Conservation (phyloP, 2,888 invertebrate species). For the Pollenia amentaria region DNA sequence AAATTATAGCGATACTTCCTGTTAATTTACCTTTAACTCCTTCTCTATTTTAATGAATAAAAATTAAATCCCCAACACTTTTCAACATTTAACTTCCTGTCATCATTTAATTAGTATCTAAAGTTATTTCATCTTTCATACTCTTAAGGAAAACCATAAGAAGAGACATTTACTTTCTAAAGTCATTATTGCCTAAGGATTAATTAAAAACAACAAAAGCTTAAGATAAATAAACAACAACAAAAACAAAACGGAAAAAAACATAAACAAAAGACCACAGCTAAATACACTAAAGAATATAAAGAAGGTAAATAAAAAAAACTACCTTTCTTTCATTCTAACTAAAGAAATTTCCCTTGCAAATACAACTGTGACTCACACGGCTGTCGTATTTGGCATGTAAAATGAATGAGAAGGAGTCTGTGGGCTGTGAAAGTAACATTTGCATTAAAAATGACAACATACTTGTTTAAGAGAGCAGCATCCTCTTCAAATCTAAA, state of each 20-base stretch:
- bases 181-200: constrained; percentile 59
- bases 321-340: neutral
- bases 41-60: too few species aligned
- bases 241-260: constrained; percentile 14
- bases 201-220: constrained; percentile 68
- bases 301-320: neutral
- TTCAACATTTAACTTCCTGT: constrained; percentile 56
- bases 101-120: constrained; percentile 69
- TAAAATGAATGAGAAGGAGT: neutral
- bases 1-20: too few species aligned
- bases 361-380: neutral
- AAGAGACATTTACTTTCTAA: constrained; percentile 35
- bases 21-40: too few species aligned
- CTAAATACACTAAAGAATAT: constrained; percentile 19
- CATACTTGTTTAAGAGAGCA: constrained; percentile 58
- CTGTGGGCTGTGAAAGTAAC: constrained; percentile 27
- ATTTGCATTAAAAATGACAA: constrained; percentile 51
- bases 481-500: constrained; percentile 69
- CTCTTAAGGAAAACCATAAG: constrained; percentile 31
- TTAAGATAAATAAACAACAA: constrained; percentile 51
- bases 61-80: neutral
- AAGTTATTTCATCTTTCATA: constrained; percentile 10
- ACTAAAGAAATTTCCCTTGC: neutral
- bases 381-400: neutral
- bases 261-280: constrained; percentile 11